Evolutionary conservation across 2,888 invertebrate species (phyloP).

Genomic region (Lutraria lutraria): DNA sequence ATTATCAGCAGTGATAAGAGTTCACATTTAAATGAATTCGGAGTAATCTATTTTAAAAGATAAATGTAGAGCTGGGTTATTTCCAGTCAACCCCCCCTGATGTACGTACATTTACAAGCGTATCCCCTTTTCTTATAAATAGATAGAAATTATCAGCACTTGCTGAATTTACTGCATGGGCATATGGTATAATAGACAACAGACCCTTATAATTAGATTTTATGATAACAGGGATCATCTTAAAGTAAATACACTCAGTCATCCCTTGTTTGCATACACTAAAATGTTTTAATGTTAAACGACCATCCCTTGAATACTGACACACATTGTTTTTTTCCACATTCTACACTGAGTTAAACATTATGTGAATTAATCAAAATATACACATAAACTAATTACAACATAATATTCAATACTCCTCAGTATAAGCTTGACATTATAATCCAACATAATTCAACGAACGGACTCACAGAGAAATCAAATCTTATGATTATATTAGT

Average conservation of each 20-base stretch:
- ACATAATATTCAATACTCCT: too few species aligned
- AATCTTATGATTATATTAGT: too few species aligned
- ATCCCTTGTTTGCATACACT: too few species aligned
- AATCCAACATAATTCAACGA: too few species aligned
- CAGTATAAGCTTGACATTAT: too few species aligned
- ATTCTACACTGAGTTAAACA: too few species aligned
- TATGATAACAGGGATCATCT: background rate
- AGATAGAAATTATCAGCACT: conserved; percentile 1
- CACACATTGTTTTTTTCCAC: too few species aligned
- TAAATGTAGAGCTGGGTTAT: conserved; percentile 3
- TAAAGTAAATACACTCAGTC: background rate
- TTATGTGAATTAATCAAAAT: too few species aligned
- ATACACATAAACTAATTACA: too few species aligned
- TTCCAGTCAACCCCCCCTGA: background rate
- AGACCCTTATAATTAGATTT: background rate
- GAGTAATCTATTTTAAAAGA: conserved; percentile 37
- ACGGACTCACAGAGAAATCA: too few species aligned
- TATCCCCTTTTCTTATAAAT: background rate
- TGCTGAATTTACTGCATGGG: background rate
- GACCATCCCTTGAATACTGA: too few species aligned
- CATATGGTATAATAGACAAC: background rate
- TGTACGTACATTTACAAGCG: background rate
- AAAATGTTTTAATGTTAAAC: too few species aligned
- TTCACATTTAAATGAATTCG: conserved; percentile 41
- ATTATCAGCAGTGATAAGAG: conserved; percentile 33